These are phyloP conservation scores for Philaethria dido DNA, from an alignment of 2,888 invertebrate genomes.

Conservation along the genomic window DNA sequence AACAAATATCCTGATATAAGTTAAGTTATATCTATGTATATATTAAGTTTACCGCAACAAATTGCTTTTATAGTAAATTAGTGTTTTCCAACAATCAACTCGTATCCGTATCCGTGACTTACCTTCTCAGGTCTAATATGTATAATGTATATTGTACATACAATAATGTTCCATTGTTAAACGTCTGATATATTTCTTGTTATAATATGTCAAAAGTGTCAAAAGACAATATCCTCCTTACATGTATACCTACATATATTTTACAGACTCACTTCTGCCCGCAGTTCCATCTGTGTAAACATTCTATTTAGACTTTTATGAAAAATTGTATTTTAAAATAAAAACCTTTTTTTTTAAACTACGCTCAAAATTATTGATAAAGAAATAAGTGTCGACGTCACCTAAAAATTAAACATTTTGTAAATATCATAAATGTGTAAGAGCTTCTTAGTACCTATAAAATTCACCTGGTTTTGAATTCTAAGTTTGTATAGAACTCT, in stretches of 20 bases:
- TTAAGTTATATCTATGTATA: background rate
- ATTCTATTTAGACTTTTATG: background rate
- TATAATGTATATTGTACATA: background rate
- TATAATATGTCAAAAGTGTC: background rate
- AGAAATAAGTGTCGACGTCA: no score
- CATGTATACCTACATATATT: no score
- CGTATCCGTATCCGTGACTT: conserved; percentile 10
- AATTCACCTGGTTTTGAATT: no score
- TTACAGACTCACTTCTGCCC: no score
- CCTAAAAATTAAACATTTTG: no score
- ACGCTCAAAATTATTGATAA: no score
- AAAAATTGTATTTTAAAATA: no score
- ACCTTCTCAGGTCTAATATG: background rate
- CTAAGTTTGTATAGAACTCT: no score
- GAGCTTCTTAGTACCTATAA: no score
- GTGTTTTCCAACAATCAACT: conserved; percentile 2
- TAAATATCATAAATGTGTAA: no score
- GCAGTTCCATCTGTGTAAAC: background rate
- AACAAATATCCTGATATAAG: background rate
- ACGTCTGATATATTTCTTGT: background rate
- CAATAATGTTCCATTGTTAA: background rate
- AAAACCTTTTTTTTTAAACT: no score
- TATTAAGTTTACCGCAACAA: background rate
- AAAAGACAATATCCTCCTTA: background rate
- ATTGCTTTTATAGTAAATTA: background rate